Base-by-base conservation (phyloP, 1,140 invertebrate genomes). In the Lepeophtheirus salmonis region DNA sequence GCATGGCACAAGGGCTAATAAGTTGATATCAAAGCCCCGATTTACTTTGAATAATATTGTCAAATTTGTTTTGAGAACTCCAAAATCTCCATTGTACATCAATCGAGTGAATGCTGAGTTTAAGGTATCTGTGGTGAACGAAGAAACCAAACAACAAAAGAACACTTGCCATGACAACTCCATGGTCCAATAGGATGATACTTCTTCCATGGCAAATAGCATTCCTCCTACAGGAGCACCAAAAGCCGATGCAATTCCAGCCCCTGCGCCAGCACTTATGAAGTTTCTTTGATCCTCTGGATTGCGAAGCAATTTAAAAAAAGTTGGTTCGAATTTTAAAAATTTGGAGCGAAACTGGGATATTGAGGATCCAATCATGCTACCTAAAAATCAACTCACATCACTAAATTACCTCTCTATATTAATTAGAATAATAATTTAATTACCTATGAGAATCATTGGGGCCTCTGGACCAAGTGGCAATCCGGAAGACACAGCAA, bases 141-240 rank as follows among this genome's bases (percentile, higher is more conserved):
- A 67, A 12, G 70, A 66, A 21, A 72, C 64, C 66, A 72, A 72
- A 62, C 70, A 71, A 63, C 72, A 74, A 52, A 74, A 73, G 59
- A 74, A 74, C n/a, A 72, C 71, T 65, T 74, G 71, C 73, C 72
- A 74, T 1, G 72, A 71, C 26, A 74, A 63, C 18, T 67, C 70
- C 6, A 65, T 67, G 3, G 68, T 71, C 73, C 73, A 74, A 63
- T 72, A 71, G 17, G 72, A 73, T 0, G 72, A 73, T 56, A 74
- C 71, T 63, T 67, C 66, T 51, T 67, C 66, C 64, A 67, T 65
- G 17, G 64, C 64, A 62, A 67, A 67, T 3, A 63, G 56, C 12
- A 67, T 55, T 26, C 65, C 66, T 50, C 62, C 63, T 14, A 67
- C 64, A 3, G 66, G 66, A 13, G 66, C 56, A 14, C 63, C 61